Evolutionary conservation across 2,888 invertebrate species (phyloP), one percentile per base, ranked within the genome.

Genomic region (Craniophora ligustri): DNA sequence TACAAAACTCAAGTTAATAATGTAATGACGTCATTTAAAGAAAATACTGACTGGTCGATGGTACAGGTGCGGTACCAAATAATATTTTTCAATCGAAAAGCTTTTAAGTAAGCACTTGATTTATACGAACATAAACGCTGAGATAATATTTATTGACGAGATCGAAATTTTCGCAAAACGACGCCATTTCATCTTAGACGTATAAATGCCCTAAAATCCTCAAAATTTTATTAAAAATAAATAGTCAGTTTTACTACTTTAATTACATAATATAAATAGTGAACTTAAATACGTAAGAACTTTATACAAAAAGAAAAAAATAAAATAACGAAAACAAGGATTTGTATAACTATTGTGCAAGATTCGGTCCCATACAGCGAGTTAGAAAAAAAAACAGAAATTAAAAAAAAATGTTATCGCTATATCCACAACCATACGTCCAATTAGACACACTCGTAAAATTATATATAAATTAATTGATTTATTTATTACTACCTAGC

Each of bases 281-380:
- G 79, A 86, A 85, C 87, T 84, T 87, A 90, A 86, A 78, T 76
- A 72, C 76, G 81, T 79, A 81, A 85, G 80, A 85, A 84, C 82
- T 91, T 91, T 92, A 86, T 91, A 91, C 91, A 92, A 87, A 86
- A 84, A 82, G 80, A 86, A 84, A 82, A 80, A 86, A 81, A 84
- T 78, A 69, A 65, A 70, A 79, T 77, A 72, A 77, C 16, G 39
- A 45, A 78, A 72, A 79, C 76, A 77, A 77, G 32, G 51, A 68
- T 44, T n/a, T 61, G 63, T 54, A 57, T 54, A 63, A 65, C 61
- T 56, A 64, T 67, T 64, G 58, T 65, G 49, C 62, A 72, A 66
- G 54, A 57, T 84, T 86, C 84, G 83, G 85, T 86, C 85, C 83
- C 85, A 72, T 79, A 76, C 67, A 78, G 75, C 69, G 69, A 78